These are phyloP conservation scores for Ahaetulla prasina DNA, from an alignment of 2,113 vertebrate species.

Conservation along the genomic window DNA sequence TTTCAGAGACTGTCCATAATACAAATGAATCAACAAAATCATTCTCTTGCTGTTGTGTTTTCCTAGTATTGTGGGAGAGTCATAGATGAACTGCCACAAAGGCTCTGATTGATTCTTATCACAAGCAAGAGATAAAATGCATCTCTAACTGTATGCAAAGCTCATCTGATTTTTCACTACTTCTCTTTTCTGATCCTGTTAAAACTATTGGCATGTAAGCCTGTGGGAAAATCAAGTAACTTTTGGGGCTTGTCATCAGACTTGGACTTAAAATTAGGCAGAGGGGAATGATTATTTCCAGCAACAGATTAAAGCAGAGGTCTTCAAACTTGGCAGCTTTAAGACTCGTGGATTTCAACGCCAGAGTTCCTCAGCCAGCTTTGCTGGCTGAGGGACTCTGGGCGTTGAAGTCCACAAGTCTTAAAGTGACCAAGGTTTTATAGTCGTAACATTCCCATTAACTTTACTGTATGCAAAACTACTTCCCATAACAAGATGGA, in stretches of 20 bases:
- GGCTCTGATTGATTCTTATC: background rate
- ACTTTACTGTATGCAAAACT: background rate
- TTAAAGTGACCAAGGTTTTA: too few species aligned
- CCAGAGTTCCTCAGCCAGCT: too few species aligned
- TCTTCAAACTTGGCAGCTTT: too few species aligned
- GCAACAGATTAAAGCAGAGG: background rate
- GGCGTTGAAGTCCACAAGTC: too few species aligned
- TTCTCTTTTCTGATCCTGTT: background rate
- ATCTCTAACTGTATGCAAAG: background rate
- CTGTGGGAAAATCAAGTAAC: background rate
- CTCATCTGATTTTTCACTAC: accelerated
- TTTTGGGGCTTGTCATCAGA: background rate
- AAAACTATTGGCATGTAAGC: background rate
- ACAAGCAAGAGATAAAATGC: background rate
- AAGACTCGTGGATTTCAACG: too few species aligned
- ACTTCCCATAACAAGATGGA: background rate
- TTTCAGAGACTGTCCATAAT: background rate
- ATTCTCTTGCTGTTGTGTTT: background rate
- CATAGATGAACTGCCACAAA: background rate
- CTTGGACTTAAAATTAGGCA: background rate
- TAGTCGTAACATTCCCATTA: conserved; percentile 4
- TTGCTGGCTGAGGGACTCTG: too few species aligned
- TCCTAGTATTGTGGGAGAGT: background rate
- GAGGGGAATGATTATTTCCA: background rate
- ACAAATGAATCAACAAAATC: background rate